Percentiles rank a stretch among this genome's conserved stretches.
Conservation (phyloP, 2,888 invertebrate genomes). For the Tupiocoris notatus region DNA sequence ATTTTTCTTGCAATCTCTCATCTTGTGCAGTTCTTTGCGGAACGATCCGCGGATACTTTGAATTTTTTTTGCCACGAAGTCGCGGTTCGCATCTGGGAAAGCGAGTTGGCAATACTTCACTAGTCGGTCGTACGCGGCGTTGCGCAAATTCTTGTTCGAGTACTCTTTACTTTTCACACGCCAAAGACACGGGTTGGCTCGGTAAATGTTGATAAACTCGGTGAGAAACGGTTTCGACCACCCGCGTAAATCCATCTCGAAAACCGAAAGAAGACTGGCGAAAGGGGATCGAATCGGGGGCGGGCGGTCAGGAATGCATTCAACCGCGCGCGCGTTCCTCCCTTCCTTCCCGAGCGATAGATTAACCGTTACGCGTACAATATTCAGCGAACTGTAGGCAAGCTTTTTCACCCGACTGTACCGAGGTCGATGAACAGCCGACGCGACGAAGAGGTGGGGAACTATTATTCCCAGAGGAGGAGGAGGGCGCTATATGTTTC, state of each 20-base stretch:
- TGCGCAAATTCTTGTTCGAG: slow-evolving; percentile 48
- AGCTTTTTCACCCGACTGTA: no score
- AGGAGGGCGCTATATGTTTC: no score
- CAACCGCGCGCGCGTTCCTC: no score
- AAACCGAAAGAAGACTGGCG: no score
- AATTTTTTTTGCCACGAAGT: slow-evolving; percentile 47
- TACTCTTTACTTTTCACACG: slow-evolving; percentile 50
- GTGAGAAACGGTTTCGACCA: slow-evolving; percentile 31
- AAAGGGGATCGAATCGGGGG: no score
- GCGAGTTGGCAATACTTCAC: slow-evolving; percentile 47
- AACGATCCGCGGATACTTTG: slow-evolving; percentile 50
- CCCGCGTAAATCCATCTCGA: slow-evolving; percentile 21
- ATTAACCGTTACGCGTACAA: no score
- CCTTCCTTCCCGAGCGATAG: no score
- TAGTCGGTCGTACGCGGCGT: slow-evolving; percentile 47
- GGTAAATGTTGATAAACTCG: slow-evolving; percentile 50
- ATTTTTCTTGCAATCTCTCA: slow-evolving; percentile 43
- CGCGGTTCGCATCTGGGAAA: slow-evolving; percentile 40
- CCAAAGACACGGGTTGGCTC: slow-evolving; percentile 49
- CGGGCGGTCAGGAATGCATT: no score
- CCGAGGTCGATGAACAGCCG: no score
- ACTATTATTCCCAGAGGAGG: no score
- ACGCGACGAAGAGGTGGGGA: no score
- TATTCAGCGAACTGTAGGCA: no score
- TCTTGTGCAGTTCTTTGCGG: slow-evolving; percentile 50